Evolutionary conservation across 1,140 invertebrate genomes (phyloP), one percentile per base, ranked within the genome.

Genomic region (Apolygus lucorum): DNA sequence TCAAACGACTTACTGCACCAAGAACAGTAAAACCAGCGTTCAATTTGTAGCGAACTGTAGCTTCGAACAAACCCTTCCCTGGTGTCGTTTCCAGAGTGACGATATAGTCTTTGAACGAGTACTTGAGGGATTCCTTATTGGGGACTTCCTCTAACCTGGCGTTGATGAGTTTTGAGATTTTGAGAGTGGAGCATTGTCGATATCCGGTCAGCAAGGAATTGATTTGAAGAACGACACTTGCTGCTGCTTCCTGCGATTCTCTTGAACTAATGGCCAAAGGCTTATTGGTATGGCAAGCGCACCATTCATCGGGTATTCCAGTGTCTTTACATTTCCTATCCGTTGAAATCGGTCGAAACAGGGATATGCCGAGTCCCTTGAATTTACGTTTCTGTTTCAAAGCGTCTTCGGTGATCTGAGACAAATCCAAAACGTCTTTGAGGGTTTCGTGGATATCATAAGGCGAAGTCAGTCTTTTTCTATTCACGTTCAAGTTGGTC

Each of bases 231-330:
- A 90, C 79, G 2, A 90, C 74, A 72, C 84, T 83, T 0, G 79
- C 75, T 0, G 84, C 84, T 0, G 83, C 83, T 11, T 82, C 63
- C 13, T 75, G 68, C 8, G 83, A 82, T 2, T 79, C 74, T 0
- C 74, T 75, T 74, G 85, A 81, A 13, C 84, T 80, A 0, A 78
- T 77, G 0, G 81, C 74, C 13, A 87, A 74, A 71, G 84, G 83
- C 52, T 77, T 76, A 11, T 81, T 83, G 68, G 82, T 82, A 71
- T 90, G 85, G 74, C 93, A 96, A 17, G 89, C 89, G 75, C 92
- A 96, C 87, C 89, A 95, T 74, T 93, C 88, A 28, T 87, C 84
- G 0, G 87, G 84, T 49, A 96, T 92, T 0, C 81, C 85, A 0
- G 92, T 91, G 63, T 81, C 79, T 27, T 82, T 77, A 77, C 93